Evolutionary conservation across 23 tunicate genomes (phyloP).

Genomic region (Trididemnum miniatum): DNA sequence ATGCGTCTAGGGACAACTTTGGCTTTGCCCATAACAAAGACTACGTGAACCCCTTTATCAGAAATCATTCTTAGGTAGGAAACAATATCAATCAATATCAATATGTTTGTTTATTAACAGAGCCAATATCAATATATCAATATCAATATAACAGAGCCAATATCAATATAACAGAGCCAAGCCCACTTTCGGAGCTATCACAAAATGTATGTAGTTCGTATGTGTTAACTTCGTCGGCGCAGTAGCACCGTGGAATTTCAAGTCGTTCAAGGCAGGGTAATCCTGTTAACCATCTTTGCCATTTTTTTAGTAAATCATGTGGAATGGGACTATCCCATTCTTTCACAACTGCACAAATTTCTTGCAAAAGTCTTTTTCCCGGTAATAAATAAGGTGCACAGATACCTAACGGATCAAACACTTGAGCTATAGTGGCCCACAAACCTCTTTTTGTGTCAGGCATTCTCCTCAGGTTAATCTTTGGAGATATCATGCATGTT

Average conservation of each 20-base stretch:
- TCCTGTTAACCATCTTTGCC: neutral
- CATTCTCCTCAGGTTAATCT: neutral
- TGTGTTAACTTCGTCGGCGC: neutral
- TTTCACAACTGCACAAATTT: neutral
- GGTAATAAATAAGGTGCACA: conserved; percentile 20
- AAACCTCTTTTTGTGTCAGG: conserved; percentile 14
- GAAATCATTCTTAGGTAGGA: conserved; percentile 17
- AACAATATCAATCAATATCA: too few species aligned
- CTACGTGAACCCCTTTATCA: neutral
- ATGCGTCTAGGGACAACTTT: conserved; percentile 11
- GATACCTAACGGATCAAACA: conserved; percentile 18
- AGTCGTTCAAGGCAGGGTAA: conserved; percentile 20
- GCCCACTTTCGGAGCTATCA: conserved; percentile 13
- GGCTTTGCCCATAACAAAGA: conserved; percentile 21
- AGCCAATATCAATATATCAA: too few species aligned
- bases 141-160: too few species aligned
- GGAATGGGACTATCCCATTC: conserved; percentile 13
- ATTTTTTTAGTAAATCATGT: neutral
- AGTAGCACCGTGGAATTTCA: neutral
- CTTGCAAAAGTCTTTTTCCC: neutral
- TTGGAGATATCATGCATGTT: neutral
- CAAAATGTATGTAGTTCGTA: conserved; percentile 20
- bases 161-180: too few species aligned
- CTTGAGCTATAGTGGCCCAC: conserved; percentile 23
- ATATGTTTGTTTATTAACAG: too few species aligned